These are phyloP conservation scores for Lycia hirtaria DNA, from an alignment of 2,888 invertebrate species.

Conservation along the genomic window DNA sequence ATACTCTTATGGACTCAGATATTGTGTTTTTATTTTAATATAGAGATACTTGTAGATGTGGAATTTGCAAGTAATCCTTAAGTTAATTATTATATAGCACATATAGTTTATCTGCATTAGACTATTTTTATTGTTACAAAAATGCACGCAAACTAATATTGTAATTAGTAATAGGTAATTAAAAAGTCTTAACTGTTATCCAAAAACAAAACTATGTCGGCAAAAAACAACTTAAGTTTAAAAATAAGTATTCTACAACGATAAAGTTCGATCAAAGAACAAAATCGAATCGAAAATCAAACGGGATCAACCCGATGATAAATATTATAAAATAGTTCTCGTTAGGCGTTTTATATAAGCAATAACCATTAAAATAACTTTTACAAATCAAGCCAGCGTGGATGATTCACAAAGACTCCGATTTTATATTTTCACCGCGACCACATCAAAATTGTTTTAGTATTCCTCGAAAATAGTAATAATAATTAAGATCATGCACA, in stretches of 20 bases:
- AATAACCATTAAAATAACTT: constrained; percentile 41
- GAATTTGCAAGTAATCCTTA: no score
- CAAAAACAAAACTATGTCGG: no score
- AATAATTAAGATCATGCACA: constrained; percentile 70
- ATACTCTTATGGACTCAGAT: no score
- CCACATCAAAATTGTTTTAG: constrained; percentile 49
- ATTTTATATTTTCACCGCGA: constrained; percentile 43
- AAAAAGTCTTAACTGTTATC: no score
- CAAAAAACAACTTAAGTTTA: no score
- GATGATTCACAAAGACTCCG: constrained; percentile 45
- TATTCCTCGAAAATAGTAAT: constrained; percentile 63
- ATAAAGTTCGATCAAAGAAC: constrained; percentile 4
- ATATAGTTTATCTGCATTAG: no score
- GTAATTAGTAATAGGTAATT: no score
- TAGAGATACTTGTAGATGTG: no score
- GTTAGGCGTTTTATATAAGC: constrained; percentile 38
- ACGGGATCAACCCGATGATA: constrained; percentile 30
- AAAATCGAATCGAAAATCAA: constrained; percentile 17
- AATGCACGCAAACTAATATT: no score
- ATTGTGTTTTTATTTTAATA: no score
- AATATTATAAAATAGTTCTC: constrained; percentile 38
- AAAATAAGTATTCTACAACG: constrained; percentile 4
- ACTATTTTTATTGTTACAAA: no score
- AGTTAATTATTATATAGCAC: no score
- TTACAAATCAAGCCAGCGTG: constrained; percentile 35